Evolutionary conservation across 1,140 invertebrate species (phyloP), one percentile per base, ranked within the genome.

Genomic region (Heliconius hewitsoni): DNA sequence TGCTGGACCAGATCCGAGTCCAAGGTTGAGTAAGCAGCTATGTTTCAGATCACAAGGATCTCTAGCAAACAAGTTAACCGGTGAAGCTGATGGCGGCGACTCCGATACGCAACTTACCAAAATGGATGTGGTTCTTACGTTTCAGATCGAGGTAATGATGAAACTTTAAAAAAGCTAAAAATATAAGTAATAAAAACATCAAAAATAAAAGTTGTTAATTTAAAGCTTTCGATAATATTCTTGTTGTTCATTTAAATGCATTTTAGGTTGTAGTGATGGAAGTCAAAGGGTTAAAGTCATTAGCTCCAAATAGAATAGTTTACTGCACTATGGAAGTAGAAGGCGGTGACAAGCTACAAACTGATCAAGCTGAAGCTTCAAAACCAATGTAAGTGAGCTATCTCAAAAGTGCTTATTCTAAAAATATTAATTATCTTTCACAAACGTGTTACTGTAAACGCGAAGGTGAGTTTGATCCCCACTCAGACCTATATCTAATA

Each of bases 281-380:
- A 96, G 99, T 99, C 72, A 99, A 99, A 95, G 98, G 98, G 81
- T 95, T 99, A 66, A 99, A 99, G 95, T 99, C 98, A 52, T 95
- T 99, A 84, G 97, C 98, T 83, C 97, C 98, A 19, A 99, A 99
- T 95, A 96, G 99, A 89, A 99, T 99, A 88, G 99, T 99, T 46
- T 99, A 99, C 95, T 99, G 99, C 94, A 99, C 99, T 34, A 99
- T 99, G 99, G 99, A 99, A 95, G 98, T 99, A 1, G 99, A 99
- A 95, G 98, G 98, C 78, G 98, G 98, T 60, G 98, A 99, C 91
- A 99, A 99, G 94, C 95, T 99, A 57, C 99, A 99, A 95, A 99
- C 99, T 9, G 99, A 99, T 95, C 99, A 99, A 95, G 99, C 99
- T 3, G 99, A 99, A 95, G 99, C 99, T 19, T 99, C 98, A 0